A percentile compares a stretch with the other conserved stretches of the same genome.
Evolutionary conservation across 2,797 vertebrate species (phyloP).

Genomic region (Sebastolobus altivelis): DNA sequence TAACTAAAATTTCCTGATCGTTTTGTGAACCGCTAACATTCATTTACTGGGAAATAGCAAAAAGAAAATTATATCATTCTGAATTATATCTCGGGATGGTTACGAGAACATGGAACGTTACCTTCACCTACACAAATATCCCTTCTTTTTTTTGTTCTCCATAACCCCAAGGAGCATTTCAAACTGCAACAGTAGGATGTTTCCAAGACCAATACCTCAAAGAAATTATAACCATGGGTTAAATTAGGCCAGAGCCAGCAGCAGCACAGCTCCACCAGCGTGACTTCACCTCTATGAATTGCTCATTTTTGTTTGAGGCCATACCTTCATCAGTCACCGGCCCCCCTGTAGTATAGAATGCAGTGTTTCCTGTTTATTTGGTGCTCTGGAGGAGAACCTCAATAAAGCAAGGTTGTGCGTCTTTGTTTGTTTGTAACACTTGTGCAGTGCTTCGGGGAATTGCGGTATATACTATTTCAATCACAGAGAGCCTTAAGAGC

Average conservation of each 20-base stretch:
- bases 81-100: not conserved
- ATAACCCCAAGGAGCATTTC: conserved; percentile 29
- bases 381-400: conserved; percentile 53
- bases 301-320: conserved; percentile 63
- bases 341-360: conserved; percentile 31
- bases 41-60: not conserved
- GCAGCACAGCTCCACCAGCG: conserved; percentile 41
- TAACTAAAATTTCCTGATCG: not conserved
- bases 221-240: conserved; percentile 53
- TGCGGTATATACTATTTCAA: conserved; percentile 29
- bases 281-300: conserved; percentile 61
- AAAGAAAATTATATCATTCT: not conserved
- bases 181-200: conserved; percentile 33
- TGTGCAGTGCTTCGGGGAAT: conserved; percentile 36
- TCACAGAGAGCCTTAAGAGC: conserved; percentile 36
- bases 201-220: conserved; percentile 42
- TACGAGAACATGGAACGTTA: not conserved
- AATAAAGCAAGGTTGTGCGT: conserved; percentile 39
- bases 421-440: conserved; percentile 57
- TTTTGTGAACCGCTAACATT: conserved; percentile 17
- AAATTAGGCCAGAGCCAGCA: conserved; percentile 59
- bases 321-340: conserved; percentile 64
- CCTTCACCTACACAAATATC: not conserved
- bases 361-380: conserved; percentile 51
- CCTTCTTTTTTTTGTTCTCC: conserved; percentile 13